Evolutionary conservation across 92 coral and sea anemone genomes (phyloP).

Genomic region (Actinostola sp.): DNA sequence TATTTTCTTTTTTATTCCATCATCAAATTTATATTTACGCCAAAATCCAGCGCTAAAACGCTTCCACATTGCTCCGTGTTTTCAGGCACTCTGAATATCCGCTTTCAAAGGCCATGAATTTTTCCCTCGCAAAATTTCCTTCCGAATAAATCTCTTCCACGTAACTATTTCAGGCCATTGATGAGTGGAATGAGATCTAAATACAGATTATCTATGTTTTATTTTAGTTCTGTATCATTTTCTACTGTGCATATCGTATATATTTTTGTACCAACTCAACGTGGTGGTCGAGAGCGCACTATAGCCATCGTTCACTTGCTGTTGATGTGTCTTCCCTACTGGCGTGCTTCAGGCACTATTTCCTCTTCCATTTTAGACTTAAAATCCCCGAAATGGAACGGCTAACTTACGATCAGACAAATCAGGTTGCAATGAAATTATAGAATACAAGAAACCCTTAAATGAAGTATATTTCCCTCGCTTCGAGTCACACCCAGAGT

Average conservation of each 20-base stretch:
- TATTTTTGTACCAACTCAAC: no score
- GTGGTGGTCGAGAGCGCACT: no score
- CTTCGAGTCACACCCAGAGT: slow-evolving; percentile 11
- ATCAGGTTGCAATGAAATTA: neutral
- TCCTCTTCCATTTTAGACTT: no score
- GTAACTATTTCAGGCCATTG: slow-evolving; percentile 1
- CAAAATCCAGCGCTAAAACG: slow-evolving; percentile 5
- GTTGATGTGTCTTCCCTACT: no score
- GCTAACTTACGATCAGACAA: no score
- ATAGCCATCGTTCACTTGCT: no score
- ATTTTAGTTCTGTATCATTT: no score
- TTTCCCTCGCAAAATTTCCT: neutral
- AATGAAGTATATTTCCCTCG: neutral
- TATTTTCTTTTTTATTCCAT: neutral
- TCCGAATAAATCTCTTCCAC: neutral
- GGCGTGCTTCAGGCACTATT: no score
- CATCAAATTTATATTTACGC: neutral
- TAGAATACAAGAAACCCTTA: neutral
- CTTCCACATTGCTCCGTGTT: neutral
- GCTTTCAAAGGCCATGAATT: slow-evolving; percentile 43
- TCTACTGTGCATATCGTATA: no score
- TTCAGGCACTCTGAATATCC: slow-evolving; percentile 41
- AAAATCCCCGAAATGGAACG: no score
- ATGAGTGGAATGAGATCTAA: no score
- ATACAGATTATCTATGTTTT: no score